Evolutionary conservation across 2,888 invertebrate species (phyloP).

Genomic region (Andrena hattorfiana): DNA sequence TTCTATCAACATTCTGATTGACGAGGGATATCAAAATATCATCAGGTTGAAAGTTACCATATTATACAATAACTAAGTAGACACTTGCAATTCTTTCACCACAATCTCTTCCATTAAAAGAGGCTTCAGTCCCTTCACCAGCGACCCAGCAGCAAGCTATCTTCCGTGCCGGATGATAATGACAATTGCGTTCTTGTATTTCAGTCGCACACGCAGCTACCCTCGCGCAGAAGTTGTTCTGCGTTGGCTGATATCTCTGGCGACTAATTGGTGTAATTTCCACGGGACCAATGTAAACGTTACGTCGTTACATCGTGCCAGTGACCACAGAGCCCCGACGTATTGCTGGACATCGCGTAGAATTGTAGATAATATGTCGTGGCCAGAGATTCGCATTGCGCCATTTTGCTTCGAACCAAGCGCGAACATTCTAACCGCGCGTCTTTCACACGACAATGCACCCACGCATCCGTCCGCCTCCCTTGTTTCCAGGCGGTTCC

Average conservation of each 20-base stretch:
- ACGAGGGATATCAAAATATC: too few species aligned
- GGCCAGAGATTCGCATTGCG: constrained; percentile 64
- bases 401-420: constrained; percentile 46
- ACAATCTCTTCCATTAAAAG: neutral
- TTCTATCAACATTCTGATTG: too few species aligned
- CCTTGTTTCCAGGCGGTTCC: constrained; percentile 41
- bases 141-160: constrained; percentile 22
- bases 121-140: constrained; percentile 17
- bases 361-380: constrained; percentile 42
- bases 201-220: constrained; percentile 7
- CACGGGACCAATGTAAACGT: constrained; percentile 79
- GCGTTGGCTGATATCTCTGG: constrained; percentile 43
- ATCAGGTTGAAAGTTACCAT: neutral
- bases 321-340: constrained; percentile 70
- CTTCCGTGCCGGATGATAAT: constrained; percentile 40
- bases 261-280: constrained; percentile 82
- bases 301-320: constrained; percentile 65
- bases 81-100: constrained; percentile 7
- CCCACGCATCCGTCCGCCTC: constrained; percentile 50
- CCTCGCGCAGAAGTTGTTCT: constrained; percentile 33
- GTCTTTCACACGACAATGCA: constrained; percentile 62
- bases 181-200: constrained; percentile 45
- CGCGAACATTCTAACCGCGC: constrained; percentile 49
- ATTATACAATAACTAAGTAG: neutral
- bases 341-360: constrained; percentile 64